phyloP scores from a whole-genome alignment of 2,113 vertebrate species.

The Pogonocichla stellata region DNA sequence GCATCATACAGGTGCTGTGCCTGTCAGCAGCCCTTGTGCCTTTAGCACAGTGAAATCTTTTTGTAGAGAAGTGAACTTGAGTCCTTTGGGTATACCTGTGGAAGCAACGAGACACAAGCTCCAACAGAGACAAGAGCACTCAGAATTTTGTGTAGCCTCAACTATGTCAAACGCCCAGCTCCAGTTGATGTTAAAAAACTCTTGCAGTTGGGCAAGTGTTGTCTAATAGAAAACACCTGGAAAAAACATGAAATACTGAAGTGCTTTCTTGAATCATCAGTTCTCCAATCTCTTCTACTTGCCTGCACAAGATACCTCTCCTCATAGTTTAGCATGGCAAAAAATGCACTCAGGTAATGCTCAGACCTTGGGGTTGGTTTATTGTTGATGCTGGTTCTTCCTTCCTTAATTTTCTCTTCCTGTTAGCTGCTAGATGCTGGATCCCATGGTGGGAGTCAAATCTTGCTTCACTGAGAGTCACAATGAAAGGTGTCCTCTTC shows the following conservation, averaged over 20 bases:
- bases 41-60: neutral
- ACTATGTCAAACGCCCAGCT: neutral
- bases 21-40: neutral
- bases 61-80: neutral
- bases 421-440: neutral
- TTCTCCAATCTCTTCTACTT: neutral
- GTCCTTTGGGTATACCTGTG: neutral
- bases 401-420: neutral
- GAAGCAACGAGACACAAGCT: neutral
- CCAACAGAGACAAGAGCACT: neutral
- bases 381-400: accelerated
- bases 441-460: neutral
- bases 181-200: neutral
- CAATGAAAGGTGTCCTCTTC: neutral
- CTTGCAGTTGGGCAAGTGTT: neutral
- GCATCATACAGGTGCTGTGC: neutral
- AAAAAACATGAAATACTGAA: neutral
- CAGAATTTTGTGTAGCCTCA: neutral
- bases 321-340: neutral
- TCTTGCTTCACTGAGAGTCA: neutral
- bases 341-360: neutral
- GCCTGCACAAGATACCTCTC: neutral
- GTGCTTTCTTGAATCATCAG: neutral
- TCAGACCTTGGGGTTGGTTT: neutral
- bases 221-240: neutral